Evolutionary conservation across 2,797 vertebrate species (phyloP).

Genomic region (Pangasius krempfi): DNA sequence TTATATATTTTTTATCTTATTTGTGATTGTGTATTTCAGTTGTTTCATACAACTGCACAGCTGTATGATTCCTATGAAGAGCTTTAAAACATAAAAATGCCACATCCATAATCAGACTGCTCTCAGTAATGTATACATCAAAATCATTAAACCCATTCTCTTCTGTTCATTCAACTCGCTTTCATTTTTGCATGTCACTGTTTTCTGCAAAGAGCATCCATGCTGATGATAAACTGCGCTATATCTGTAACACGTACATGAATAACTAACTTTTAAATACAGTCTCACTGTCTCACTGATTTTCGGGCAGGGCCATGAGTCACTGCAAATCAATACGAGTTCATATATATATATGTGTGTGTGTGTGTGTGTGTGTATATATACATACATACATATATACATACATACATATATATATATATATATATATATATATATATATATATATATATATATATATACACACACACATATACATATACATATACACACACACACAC

Average conservation of each 20-base stretch:
- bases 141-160: neutral
- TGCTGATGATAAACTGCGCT: neutral
- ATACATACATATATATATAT: no score
- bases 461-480: no score
- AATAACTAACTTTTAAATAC: neutral
- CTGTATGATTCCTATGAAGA: neutral
- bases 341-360: neutral
- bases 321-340: neutral
- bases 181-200: neutral
- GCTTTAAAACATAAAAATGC: neutral
- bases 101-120: neutral
- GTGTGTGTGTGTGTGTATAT: accelerated
- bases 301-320: neutral
- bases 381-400: no score
- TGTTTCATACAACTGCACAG: neutral
- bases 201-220: neutral
- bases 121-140: neutral
- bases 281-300: neutral
- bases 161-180: neutral
- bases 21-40: neutral
- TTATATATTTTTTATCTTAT: no score
- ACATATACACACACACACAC: no score
- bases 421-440: no score
- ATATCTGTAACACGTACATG: neutral
- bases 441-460: no score